Base-by-base conservation (phyloP, 1,140 invertebrate species). In the Probaryconus sp. region DNA sequence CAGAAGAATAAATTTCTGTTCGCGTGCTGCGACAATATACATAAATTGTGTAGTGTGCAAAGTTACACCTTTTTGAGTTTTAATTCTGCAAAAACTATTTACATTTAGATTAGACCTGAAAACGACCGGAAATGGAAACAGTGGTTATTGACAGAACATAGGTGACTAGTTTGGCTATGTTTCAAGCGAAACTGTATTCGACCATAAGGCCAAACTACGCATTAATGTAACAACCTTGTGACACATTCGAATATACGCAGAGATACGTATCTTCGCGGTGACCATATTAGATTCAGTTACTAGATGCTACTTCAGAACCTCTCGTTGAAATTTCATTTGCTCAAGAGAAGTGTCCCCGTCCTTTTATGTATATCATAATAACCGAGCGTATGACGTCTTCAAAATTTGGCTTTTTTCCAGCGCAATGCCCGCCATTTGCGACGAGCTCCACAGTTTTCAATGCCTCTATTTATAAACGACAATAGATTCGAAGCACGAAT, bases 101-200 rank as follows among this genome's bases (percentile, higher is more conserved):
- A 40, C 78, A 83, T 80, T 80, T 81, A 83, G 73, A 83, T 77
- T 76, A 83, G 61, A 77, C 60, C 51, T 68, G 30, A 45, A 74
- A 77, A 71, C 3, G 14, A 30, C 21, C 51, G 65, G 65, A 73
- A 78, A 70, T 73, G 24, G 40, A 48, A 70, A 47, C 42, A 26
- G 21, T 13, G 24, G 65, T 42, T 79, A 79, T 79, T 77, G 70
- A 55, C 55, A 55, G 26, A 61, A 51, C 37, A 58, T 63, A 74
- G 55, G 71, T 76, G 76, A 79, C 67, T 77, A 83, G 69, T 80
- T 82, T 81, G 76, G 53, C 77, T 60, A 53, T 51, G 40, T 78
- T 82, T 80, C 79, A 75, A 78, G 35, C 43, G n/a, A 50, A 63
- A 61, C 60, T 63, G 40, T 58, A 69, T 24, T 7, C 37, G 47